phyloP scores from a whole-genome alignment of 2,113 vertebrate genomes.

The Copsychus sechellarum region DNA sequence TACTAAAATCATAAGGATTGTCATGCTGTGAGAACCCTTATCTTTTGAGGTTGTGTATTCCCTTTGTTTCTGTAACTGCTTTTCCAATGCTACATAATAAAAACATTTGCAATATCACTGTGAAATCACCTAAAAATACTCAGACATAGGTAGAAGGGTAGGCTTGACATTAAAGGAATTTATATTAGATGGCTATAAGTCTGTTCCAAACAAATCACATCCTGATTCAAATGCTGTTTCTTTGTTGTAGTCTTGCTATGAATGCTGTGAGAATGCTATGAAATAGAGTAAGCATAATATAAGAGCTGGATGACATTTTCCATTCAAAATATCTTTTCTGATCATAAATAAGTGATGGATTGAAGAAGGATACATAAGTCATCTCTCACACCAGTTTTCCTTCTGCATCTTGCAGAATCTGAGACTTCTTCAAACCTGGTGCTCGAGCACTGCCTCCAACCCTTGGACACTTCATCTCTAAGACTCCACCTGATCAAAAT shows the following conservation, averaged over 20 bases:
- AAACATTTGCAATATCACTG: neutral
- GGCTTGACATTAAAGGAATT: neutral
- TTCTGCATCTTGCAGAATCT: neutral
- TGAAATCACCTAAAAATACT: neutral
- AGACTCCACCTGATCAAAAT: neutral
- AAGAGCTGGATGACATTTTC: neutral
- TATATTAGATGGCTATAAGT: neutral
- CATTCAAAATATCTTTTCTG: neutral
- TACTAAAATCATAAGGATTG: conserved; percentile 5
- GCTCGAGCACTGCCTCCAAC: neutral
- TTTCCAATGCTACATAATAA: neutral
- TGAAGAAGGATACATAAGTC: neutral
- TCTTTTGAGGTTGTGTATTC: neutral
- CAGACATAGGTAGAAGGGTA: neutral
- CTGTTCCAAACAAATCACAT: neutral
- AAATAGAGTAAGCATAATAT: neutral
- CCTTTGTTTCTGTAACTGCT: neutral
- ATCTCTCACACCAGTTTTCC: neutral
- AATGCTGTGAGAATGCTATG: neutral
- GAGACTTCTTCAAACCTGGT: neutral
- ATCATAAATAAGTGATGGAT: neutral
- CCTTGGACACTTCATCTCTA: neutral
- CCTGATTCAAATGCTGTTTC: neutral
- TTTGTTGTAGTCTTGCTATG: neutral
- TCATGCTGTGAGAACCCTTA: neutral